Evolutionary conservation across 2,888 invertebrate species (phyloP), one percentile per base, ranked within the genome.

Genomic region (Agrypnus murinus): DNA sequence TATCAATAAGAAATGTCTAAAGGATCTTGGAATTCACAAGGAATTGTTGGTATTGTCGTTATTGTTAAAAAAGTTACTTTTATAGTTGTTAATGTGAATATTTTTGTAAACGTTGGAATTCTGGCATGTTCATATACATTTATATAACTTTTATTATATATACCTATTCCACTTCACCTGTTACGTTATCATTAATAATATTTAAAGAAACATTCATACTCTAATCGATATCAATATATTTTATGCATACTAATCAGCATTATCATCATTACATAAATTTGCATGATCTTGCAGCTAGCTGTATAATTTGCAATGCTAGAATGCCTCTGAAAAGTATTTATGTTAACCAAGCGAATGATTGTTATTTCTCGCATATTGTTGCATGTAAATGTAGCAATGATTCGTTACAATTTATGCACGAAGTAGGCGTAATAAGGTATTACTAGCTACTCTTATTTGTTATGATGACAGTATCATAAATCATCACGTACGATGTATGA

Each of bases 251-350:
- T 32, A 53, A 53, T 53, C 53, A 53, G 63, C 45, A 58, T 46
- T 34, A 48, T 25, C 32, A 50, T n/a, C 57, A 53, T 45, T 43
- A 43, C 14, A 14, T 38, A 5, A 3, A 25, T 25, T 25, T 25
- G 25, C 25, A 25, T 5, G 25, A 25, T 5, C 25, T 25, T 25
- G 14, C 32, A 62, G 63, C 43, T 60, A 40, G 63, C 43, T 60
- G 53, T 53, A 62, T 67, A 63, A 46, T 43, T 66, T 38, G 38
- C 10, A n/a, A 38, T 63, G 63, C 46, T 32, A 63, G 38, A 46
- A 43, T 65, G n/a, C 7, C 10, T 25, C 60, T 2, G 19, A 10
- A n/a, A n/a, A 46, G 19, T 46, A 17, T 46, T 46, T 46, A 46
- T 46, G 46, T 46, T 19, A 46, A 46, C 46, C 19, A 46, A 46